Percentiles rank a stretch among this genome's conserved stretches.
Conservation (phyloP, 64 coral and sea anemone genomes). For the Porites lutea region DNA sequence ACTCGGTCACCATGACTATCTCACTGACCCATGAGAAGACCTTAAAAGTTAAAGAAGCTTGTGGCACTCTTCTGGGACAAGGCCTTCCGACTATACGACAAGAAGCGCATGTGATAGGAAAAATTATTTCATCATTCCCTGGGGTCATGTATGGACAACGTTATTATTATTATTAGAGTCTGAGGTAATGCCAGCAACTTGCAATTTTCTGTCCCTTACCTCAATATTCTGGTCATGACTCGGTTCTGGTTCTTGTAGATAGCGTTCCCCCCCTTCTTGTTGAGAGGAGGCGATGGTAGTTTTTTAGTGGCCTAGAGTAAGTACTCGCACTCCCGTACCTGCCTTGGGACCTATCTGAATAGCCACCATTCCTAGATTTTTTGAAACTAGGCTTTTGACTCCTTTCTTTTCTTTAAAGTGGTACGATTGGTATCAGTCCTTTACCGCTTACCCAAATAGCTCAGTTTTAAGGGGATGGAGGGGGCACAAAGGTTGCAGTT, state of each 20-base stretch:
- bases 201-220: constrained; percentile 8
- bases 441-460: constrained; percentile 39
- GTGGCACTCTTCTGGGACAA: too few species aligned
- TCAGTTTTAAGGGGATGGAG: constrained; percentile 60
- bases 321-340: constrained; percentile 5
- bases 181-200: constrained; percentile 41
- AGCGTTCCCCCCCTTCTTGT: not conserved
- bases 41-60: too few species aligned
- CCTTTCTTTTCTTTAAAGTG: constrained; percentile 47
- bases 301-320: constrained; percentile 37
- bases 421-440: constrained; percentile 51
- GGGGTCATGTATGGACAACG: too few species aligned
- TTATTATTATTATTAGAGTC: too few species aligned
- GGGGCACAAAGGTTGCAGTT: constrained; percentile 37
- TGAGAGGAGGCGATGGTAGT: constrained; percentile 24
- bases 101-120: too few species aligned
- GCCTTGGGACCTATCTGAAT: constrained; percentile 22
- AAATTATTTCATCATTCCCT: too few species aligned
- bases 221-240: constrained; percentile 25
- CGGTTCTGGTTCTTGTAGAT: constrained; percentile 21
- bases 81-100: too few species aligned
- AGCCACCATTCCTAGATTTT: constrained; percentile 43
- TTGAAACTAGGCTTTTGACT: constrained; percentile 47
- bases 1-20: too few species aligned
- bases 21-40: too few species aligned